A percentile compares a stretch with the other conserved stretches of the same genome.
Evolutionary conservation across 1,140 invertebrate genomes (phyloP).

Genomic region (Pararge aegeria): DNA sequence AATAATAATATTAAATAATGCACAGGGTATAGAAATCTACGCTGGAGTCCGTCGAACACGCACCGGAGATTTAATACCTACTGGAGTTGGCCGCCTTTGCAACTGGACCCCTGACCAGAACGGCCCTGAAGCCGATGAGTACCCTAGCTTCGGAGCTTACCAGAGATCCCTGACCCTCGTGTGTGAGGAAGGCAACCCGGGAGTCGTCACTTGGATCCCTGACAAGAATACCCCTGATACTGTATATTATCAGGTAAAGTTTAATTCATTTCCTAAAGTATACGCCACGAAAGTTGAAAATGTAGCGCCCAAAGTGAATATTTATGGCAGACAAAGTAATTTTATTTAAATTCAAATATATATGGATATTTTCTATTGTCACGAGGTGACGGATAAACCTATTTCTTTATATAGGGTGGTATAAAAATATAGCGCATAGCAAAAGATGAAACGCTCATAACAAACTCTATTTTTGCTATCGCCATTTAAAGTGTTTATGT

Average conservation of each 20-base stretch:
- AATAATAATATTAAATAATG: background rate
- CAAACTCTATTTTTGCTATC: too few relatives aligned
- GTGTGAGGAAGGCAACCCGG: constrained; percentile 92
- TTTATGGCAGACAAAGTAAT: too few relatives aligned
- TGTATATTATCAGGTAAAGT: constrained; percentile 92
- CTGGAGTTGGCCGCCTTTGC: constrained; percentile 89
- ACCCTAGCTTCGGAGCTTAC: constrained; percentile 92
- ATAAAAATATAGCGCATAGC: too few relatives aligned
- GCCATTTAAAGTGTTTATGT: too few relatives aligned
- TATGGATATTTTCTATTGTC: too few relatives aligned
- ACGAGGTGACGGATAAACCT: too few relatives aligned
- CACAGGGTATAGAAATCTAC: constrained; percentile 88
- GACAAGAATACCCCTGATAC: constrained; percentile 93
- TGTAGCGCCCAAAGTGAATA: background rate
- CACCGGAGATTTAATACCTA: constrained; percentile 84
- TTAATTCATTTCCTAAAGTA: background rate
- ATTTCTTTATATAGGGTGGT: too few relatives aligned
- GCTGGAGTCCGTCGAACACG: constrained; percentile 87
- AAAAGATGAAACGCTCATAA: too few relatives aligned
- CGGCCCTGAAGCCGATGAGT: constrained; percentile 88
- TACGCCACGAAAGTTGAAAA: background rate
- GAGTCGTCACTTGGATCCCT: constrained; percentile 92
- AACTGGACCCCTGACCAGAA: constrained; percentile 90
- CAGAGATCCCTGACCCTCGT: constrained; percentile 90
- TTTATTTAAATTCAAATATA: too few relatives aligned